Evolutionary conservation across 2,888 invertebrate species (phyloP).

Genomic region (Macropis europaea): DNA sequence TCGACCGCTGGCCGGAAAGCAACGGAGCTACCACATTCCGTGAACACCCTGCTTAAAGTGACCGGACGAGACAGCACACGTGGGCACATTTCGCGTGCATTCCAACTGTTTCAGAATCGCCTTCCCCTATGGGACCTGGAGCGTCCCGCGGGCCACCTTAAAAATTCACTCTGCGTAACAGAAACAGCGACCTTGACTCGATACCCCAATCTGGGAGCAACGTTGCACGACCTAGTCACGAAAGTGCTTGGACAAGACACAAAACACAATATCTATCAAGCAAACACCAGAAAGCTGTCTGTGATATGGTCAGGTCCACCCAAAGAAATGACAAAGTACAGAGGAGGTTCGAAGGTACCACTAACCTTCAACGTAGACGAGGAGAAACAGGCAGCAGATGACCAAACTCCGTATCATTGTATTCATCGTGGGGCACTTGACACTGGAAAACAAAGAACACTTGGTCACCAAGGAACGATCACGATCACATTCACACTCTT

Average conservation of each 20-base stretch:
- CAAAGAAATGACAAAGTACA: not conserved
- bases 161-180: not conserved
- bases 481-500: slow-evolving; percentile 39
- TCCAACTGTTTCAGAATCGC: too few relatives aligned
- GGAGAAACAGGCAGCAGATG: slow-evolving; percentile 27
- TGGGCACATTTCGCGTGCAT: not conserved
- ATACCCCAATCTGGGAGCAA: too few relatives aligned
- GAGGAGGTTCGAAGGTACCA: not conserved
- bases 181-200: too few relatives aligned
- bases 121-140: not conserved
- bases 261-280: too few relatives aligned
- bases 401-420: slow-evolving; percentile 31
- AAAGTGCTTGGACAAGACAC: too few relatives aligned
- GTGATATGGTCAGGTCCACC: too few relatives aligned
- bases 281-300: too few relatives aligned
- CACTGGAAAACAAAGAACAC: slow-evolving; percentile 6
- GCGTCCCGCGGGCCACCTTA: not conserved
- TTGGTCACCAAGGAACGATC: slow-evolving; percentile 23
- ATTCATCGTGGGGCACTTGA: slow-evolving; percentile 35
- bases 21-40: not conserved
- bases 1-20: not conserved
- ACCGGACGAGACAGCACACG: slow-evolving; percentile 15
- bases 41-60: not conserved
- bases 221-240: too few relatives aligned
- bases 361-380: slow-evolving; percentile 46